Evolutionary conservation across 2,797 vertebrate genomes (phyloP), one percentile per base, ranked within the genome.

Genomic region (Melanogrammus aeglefinus): DNA sequence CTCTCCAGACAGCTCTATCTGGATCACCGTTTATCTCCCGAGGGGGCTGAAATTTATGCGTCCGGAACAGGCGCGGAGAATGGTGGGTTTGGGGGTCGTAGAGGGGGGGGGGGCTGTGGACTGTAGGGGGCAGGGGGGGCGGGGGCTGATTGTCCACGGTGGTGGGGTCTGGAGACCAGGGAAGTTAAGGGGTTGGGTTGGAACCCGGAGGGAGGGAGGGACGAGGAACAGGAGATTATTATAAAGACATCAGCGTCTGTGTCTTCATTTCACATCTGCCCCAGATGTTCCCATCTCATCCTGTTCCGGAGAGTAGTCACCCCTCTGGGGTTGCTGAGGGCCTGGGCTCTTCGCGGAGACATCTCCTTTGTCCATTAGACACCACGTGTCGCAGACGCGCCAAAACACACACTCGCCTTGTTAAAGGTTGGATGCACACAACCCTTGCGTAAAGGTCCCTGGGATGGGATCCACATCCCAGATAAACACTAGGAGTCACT

Each of bases 241-340:
- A 94, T 93, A 89, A 94, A 95, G 92, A 93, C 88, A 92, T 95
- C 89, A 93, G 86, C 76, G 81, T 89, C 88, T 73, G 63, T 39
- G 77, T 79, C 73, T 93, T 82, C 72, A 51, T 86, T 82, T 87
- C 85, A 87, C 90, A 93, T 92, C 90, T 93, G 90, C 84, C 87
- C 7, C 69, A 83, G 76, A 88, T 88, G 86, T 86, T 80, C 72
- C 77, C 77, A 79, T 76, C 57, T 75, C 81, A 75, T 89, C 87
- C 85, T 86, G 86, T 85, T 89, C 83, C 75, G 78, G 84, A 76
- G 74, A 78, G 79, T 41, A 78, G 77, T 88, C 71, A 1, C 74
- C 79, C 82, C 82, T 78, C 78, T 74, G 77, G 79, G 84, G 76
- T 81, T 88, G 82, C 47, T 18, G 47, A 51, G 47, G 79, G 79